Base-by-base conservation (phyloP, 2,113 vertebrate species). In the Diadophis punctatus region DNA sequence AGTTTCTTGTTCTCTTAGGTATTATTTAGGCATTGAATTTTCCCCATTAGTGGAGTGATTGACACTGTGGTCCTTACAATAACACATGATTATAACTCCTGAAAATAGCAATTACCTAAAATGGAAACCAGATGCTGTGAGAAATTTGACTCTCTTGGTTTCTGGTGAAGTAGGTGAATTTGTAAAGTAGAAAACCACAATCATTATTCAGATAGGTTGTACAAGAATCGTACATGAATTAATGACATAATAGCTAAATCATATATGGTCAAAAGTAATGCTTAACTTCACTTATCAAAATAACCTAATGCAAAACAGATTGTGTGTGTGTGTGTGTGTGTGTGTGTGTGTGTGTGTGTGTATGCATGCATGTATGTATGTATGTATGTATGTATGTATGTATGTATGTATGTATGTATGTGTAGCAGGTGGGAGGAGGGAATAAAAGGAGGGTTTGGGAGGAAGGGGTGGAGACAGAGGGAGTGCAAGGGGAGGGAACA, bases 171-270 rank as follows among this genome's bases (percentile, higher is more conserved):
- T 97, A 97, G 98, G 98, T 98, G 97, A 98, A 98, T 98, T 98
- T 98, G 97, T 98, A 98, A 98, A 98, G 98, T 97, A 98, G 97
- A 98, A 98, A 98, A 98, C 97, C 98, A 97, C 98, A 98, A 97
- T 98, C 97, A 97, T 98, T 98, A 98, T 98, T 98, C 97, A 98
- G 97, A 97, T 98, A 97, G 97, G 98, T 98, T 98, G 97, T 98
- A 98, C 98, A 98, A 97, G 97, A 98, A 98, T 98, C 98, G 97
- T 98, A 98, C 98, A 98, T 97, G 97, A 98, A 98, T 98, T 98
- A 98, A 98, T 98, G 98, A 98, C 98, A 98, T 98, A 98, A 98
- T 98, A 98, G 98, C 98, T 98, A 98, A 98, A 98, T 98, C 98
- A 98, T 97, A 97, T 97, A 97, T 96, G 96, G 97, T 97, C 96